Evolutionary conservation across 1,140 invertebrate species (phyloP).

Genomic region (Zaprionus inermis): DNA sequence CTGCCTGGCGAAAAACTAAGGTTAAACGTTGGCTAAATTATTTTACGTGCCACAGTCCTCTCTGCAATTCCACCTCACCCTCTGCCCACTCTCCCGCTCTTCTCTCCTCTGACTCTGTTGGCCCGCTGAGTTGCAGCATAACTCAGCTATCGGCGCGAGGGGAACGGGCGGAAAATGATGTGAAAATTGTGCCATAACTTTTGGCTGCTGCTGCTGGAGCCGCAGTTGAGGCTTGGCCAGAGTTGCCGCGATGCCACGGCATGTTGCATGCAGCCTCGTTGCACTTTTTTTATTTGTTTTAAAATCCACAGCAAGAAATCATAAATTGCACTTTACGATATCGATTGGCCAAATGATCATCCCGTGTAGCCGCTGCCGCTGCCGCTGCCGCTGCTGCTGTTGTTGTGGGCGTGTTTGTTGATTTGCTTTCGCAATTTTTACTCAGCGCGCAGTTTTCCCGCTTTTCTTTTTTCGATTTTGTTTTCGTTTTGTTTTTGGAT

Average conservation of each 20-base stretch:
- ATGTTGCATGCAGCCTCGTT: conserved; percentile 61
- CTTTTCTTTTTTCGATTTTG: too few species aligned
- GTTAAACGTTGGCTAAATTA: conserved; percentile 84
- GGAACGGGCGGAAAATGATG: conserved; percentile 71
- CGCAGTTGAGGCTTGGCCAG: conserved; percentile 23
- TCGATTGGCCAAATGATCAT: conserved; percentile 70
- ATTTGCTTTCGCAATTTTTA: conserved; percentile 44
- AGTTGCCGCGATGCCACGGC: neutral
- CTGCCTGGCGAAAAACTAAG: conserved; percentile 71
- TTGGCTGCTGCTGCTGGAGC: conserved; percentile 55
- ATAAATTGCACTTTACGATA: conserved; percentile 83
- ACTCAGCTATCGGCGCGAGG: conserved; percentile 60
- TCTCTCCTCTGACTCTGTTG: neutral
- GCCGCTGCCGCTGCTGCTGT: conserved; percentile 10
- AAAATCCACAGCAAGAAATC: conserved; percentile 78
- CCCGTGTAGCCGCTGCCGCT: conserved; percentile 24
- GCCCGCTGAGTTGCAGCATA: conserved; percentile 49
- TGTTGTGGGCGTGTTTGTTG: conserved; percentile 61
- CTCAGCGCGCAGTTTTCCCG: conserved; percentile 6
- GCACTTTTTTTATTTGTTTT: conserved; percentile 78
- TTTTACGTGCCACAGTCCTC: conserved; percentile 77
- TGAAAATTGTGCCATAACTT: conserved; percentile 83
- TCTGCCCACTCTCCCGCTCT: neutral
- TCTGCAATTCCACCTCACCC: neutral
- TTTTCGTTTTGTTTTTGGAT: conserved; percentile 4